Percentiles rank a stretch among this genome's conserved stretches.
phyloP scores from a whole-genome alignment of 2,113 vertebrate species.

The Tupaia chinensis region DNA sequence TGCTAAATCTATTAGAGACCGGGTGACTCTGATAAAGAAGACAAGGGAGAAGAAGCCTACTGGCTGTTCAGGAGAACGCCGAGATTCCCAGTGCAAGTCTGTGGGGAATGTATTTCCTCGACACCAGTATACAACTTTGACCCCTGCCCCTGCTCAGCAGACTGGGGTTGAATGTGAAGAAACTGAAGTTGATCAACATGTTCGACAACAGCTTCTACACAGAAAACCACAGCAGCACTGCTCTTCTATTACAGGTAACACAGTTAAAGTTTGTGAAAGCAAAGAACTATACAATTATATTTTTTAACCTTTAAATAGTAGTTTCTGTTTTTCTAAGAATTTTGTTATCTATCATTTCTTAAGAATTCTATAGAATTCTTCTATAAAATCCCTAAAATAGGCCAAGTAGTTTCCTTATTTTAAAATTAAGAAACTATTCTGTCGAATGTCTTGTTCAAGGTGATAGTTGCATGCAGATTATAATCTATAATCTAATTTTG shows the following conservation, averaged over 20 bases:
- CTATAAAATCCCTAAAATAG: conserved; percentile 45
- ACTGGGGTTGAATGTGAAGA: conserved; percentile 89
- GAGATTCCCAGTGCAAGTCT: conserved; percentile 85
- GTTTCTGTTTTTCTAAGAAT: conserved; percentile 51
- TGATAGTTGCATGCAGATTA: conserved; percentile 11
- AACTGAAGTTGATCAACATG: conserved; percentile 92
- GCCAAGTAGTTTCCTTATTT: conserved; percentile 34
- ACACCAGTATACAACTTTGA: conserved; percentile 74
- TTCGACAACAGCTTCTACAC: conserved; percentile 87
- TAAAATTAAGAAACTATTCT: conserved; percentile 54
- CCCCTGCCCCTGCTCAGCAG: conserved; percentile 81
- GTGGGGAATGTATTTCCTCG: conserved; percentile 65
- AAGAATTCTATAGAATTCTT: conserved; percentile 6
- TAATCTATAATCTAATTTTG: neutral
- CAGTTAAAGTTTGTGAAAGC: neutral
- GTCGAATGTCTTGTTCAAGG: neutral
- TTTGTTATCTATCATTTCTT: conserved; percentile 55
- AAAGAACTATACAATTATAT: conserved; percentile 6
- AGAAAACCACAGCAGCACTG: conserved; percentile 68
- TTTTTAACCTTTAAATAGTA: neutral
- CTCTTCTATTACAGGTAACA: conserved; percentile 74
- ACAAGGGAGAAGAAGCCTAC: conserved; percentile 90
- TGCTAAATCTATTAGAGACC: conserved; percentile 94
- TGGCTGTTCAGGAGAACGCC: conserved; percentile 78
- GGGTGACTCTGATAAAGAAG: conserved; percentile 94